These are phyloP conservation scores for Drosophila trapezifrons DNA, from an alignment of 1,140 invertebrate genomes.

Conservation along the genomic window DNA sequence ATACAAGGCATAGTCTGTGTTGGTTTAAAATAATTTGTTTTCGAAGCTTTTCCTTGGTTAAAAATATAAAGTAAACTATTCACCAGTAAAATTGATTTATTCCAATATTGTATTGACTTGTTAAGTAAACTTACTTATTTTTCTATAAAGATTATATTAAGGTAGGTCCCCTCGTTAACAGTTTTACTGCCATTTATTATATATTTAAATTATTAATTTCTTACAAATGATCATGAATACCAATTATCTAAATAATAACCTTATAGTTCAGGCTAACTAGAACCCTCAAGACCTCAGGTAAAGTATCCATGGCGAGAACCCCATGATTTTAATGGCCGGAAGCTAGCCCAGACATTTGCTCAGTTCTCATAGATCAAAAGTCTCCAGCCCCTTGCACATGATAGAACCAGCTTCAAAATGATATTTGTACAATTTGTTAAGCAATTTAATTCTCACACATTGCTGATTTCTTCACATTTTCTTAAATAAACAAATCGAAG, in stretches of 20 bases:
- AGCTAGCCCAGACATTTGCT: conserved; percentile 42
- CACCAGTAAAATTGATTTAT: too few species aligned
- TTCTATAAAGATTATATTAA: too few species aligned
- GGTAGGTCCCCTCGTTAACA: too few species aligned
- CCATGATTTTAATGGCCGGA: conserved; percentile 57
- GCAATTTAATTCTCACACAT: conserved; percentile 74
- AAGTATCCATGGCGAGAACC: neutral
- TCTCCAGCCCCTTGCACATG: neutral
- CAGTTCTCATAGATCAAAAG: conserved; percentile 49
- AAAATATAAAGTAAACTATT: too few species aligned
- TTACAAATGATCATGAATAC: neutral
- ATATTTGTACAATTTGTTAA: conserved; percentile 66
- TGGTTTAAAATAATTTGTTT: neutral
- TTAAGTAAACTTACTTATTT: too few species aligned
- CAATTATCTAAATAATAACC: neutral
- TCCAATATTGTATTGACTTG: too few species aligned
- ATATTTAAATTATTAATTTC: too few species aligned
- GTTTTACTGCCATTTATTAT: too few species aligned
- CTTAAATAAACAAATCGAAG: conserved; percentile 72
- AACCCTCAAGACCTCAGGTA: neutral
- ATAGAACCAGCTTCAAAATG: conserved; percentile 11
- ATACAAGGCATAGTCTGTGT: too few species aligned
- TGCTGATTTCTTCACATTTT: conserved; percentile 66
- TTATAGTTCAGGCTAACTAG: neutral
- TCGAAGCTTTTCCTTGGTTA: neutral